These are phyloP conservation scores for Synchiropus splendidus DNA, from an alignment of 2,113 vertebrate species.

Conservation along the genomic window DNA sequence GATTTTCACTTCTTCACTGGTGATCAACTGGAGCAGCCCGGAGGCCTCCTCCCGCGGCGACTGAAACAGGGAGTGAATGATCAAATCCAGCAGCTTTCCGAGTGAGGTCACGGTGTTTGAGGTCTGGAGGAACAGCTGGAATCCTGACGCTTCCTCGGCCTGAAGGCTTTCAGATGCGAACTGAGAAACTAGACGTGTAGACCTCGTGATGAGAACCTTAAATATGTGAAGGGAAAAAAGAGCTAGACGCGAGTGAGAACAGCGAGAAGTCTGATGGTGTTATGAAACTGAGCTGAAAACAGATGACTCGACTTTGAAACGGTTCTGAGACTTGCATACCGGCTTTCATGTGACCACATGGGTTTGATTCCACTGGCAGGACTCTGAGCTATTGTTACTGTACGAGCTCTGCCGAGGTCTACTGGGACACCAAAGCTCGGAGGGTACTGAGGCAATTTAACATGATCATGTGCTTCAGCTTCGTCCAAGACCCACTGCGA, in stretches of 20 bases:
- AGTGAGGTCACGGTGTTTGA: conserved; percentile 33
- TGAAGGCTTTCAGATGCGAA: conserved; percentile 35
- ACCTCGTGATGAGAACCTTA: conserved; percentile 55
- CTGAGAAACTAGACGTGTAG: conserved; percentile 10
- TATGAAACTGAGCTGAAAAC: conserved; percentile 10
- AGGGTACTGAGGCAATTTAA: conserved; percentile 23
- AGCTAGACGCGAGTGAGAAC: neutral
- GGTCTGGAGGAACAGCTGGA: conserved; percentile 11
- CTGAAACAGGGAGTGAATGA: conserved; percentile 1
- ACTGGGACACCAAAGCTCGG: conserved; percentile 29
- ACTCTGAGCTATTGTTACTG: conserved; percentile 10
- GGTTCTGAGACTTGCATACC: conserved; percentile 3
- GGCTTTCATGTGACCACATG: conserved; percentile 30
- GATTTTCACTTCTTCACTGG: no score
- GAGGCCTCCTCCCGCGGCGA: neutral
- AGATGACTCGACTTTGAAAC: conserved; percentile 18
- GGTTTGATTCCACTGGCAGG: conserved; percentile 29
- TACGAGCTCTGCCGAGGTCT: conserved; percentile 27
- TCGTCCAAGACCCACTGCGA: no score
- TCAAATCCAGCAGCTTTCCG: conserved; percentile 7
- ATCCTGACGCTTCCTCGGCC: conserved; percentile 21
- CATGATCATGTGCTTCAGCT: no score
- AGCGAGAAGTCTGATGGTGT: conserved; percentile 2
- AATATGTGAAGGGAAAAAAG: no score
- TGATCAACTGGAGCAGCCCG: no score